Percentiles rank a stretch among this genome's conserved stretches.
Conservation (phyloP, 2,113 vertebrate species). For the Leucosticte australis region DNA sequence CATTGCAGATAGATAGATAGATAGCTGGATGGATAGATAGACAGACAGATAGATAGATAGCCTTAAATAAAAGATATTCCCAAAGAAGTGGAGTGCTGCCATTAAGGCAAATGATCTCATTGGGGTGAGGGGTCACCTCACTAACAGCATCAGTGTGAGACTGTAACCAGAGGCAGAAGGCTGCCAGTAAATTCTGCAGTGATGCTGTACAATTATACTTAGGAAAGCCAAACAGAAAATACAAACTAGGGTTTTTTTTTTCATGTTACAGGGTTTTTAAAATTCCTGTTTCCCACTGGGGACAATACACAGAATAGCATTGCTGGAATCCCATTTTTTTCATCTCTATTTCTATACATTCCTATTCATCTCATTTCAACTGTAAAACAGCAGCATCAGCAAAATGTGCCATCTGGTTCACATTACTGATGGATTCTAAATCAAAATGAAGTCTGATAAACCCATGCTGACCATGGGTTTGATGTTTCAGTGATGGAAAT, state of each 20-base stretch:
- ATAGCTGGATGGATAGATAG: background rate
- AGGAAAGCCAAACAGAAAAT: background rate
- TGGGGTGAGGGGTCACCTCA: background rate
- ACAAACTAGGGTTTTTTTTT: background rate
- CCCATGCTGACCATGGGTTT: background rate
- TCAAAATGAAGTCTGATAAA: background rate
- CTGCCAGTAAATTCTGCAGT: background rate
- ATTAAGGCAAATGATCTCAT: background rate
- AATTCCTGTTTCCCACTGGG: background rate
- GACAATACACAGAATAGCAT: background rate
- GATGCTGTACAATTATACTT: background rate
- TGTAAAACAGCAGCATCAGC: background rate
- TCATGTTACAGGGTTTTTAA: accelerated
- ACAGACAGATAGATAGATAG: background rate
- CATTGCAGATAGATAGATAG: background rate
- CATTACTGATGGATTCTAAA: background rate
- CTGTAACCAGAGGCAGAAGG: background rate
- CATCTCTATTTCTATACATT: background rate
- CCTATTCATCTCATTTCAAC: background rate
- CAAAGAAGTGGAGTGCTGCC: background rate
- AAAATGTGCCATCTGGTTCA: background rate
- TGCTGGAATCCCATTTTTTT: background rate
- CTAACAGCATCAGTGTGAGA: background rate
- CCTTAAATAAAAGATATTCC: background rate
- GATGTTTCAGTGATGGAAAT: background rate